Conservation (phyloP, 2,888 invertebrate species). For the Zele albiditarsus region DNA sequence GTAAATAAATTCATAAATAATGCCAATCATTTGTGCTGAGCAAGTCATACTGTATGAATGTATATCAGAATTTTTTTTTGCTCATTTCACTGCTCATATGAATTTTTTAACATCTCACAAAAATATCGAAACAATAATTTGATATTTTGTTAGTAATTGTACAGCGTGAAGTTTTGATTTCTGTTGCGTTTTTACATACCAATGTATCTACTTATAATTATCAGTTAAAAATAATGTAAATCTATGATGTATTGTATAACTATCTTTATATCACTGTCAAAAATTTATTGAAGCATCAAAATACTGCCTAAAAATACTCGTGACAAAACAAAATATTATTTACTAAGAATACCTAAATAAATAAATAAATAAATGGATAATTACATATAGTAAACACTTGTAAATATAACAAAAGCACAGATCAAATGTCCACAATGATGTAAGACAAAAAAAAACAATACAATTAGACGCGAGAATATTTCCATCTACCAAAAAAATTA, state of each 20-base stretch:
- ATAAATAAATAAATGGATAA: slow-evolving; percentile 33
- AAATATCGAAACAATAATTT: neutral
- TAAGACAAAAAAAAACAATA: neutral
- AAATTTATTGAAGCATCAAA: neutral
- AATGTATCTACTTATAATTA: neutral
- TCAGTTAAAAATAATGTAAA: neutral
- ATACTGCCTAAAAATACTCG: slow-evolving; percentile 31
- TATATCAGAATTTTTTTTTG: neutral
- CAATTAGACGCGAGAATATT: slow-evolving; percentile 44
- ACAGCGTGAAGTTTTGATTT: neutral
- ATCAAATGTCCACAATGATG: neutral
- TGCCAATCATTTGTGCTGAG: neutral
- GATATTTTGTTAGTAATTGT: neutral
- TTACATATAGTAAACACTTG: slow-evolving; percentile 44
- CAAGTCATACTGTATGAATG: neutral
- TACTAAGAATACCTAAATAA: slow-evolving; percentile 15
- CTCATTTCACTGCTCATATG: neutral
- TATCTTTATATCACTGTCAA: neutral
- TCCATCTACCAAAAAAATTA: slow-evolving; percentile 40
- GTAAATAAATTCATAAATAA: neutral
- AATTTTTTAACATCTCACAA: neutral
- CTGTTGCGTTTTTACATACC: neutral
- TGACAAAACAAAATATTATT: slow-evolving; percentile 15
- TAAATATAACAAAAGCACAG: slow-evolving; percentile 53
- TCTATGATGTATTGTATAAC: neutral